These are phyloP conservation scores for Labrus mixtus DNA, from an alignment of 2,113 vertebrate species.

Conservation along the genomic window DNA sequence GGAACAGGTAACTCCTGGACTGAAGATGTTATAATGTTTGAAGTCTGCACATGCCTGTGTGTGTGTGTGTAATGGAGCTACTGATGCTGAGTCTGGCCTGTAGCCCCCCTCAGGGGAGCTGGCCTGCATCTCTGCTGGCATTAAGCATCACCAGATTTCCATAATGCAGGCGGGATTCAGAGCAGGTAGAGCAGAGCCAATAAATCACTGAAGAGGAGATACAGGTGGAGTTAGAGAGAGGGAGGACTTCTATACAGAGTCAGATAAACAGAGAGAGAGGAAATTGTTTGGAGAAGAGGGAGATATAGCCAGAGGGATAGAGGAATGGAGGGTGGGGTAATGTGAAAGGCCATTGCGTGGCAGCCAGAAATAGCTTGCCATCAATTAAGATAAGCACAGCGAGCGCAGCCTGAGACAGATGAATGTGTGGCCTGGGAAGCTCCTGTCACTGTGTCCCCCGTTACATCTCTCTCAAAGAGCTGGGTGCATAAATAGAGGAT, in stretches of 20 bases:
- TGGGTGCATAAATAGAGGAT: slow-evolving; percentile 50
- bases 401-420: slow-evolving; percentile 58
- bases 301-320: slow-evolving; percentile 17
- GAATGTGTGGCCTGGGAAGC: slow-evolving; percentile 56
- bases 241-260: slow-evolving; percentile 30
- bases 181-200: slow-evolving; percentile 67
- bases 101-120: slow-evolving; percentile 29
- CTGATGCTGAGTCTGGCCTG: slow-evolving; percentile 47
- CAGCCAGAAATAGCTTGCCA: slow-evolving; percentile 69
- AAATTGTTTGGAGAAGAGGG: slow-evolving; percentile 25
- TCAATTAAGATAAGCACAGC: slow-evolving; percentile 74
- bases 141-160: slow-evolving; percentile 66
- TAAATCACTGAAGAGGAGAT: slow-evolving; percentile 68
- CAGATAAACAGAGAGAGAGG: slow-evolving; percentile 44
- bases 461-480: slow-evolving; percentile 47
- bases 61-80: slow-evolving; percentile 15
- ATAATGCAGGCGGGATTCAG: slow-evolving; percentile 67
- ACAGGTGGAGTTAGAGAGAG: slow-evolving; percentile 26
- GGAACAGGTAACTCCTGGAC: neutral
- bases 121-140: slow-evolving; percentile 57
- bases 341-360: slow-evolving; percentile 49
- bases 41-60: neutral
- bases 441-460: slow-evolving; percentile 44
- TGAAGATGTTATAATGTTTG: neutral
- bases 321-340: slow-evolving; percentile 28